Base-by-base conservation (phyloP, 1,140 invertebrate species). In the Muscidifurax raptorellus region DNA sequence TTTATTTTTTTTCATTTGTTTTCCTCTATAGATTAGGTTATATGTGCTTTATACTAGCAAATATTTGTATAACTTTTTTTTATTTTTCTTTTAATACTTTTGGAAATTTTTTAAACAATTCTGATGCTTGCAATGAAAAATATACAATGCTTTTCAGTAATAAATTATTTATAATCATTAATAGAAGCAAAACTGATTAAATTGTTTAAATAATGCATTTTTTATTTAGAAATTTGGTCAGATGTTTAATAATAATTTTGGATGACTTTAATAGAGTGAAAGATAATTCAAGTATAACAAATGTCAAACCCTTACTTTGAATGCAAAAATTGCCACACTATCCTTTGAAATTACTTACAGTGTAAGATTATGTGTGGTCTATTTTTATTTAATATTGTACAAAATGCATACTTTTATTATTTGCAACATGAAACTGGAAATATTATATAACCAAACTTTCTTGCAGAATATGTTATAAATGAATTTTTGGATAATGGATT, bases 51-150 rank as follows among this genome's bases (percentile, higher is more conserved):
- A 76, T 64, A 40, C 13, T 59, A 82, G 32, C 30, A 82, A 83
- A 59, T 67, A 28, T 82, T 75, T 82, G 74, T 36, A 44, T 78
- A 83, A 47, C 18, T 66, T 79, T 84, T 59, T 47, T 76, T 36
- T 82, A 66, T 66, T 84, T 40, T 59, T 59, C 52, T 59, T 83
- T 69, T 79, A 84, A 84, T 84, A 79, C 82, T 84, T 84, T 84
- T 84, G 72, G 67, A 67, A 30, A 40, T 83, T 52, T 82, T 75
- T 59, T 71, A 1, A 77, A 69, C 81, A 76, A 76, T 44, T 82
- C 52, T 66, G 9, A 15, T 75, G 66, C 71, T 80, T 80, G 15
- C 15, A 69, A 80, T 80, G n/a, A 80, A 80, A 80, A n/a, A 32
- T 78, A 40, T 40, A 36, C 12, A 28, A 30, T 15, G 52, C 66